Evolutionary conservation across 2,797 vertebrate genomes (phyloP), one percentile per base, ranked within the genome.

Genomic region (Natrix natrix): DNA sequence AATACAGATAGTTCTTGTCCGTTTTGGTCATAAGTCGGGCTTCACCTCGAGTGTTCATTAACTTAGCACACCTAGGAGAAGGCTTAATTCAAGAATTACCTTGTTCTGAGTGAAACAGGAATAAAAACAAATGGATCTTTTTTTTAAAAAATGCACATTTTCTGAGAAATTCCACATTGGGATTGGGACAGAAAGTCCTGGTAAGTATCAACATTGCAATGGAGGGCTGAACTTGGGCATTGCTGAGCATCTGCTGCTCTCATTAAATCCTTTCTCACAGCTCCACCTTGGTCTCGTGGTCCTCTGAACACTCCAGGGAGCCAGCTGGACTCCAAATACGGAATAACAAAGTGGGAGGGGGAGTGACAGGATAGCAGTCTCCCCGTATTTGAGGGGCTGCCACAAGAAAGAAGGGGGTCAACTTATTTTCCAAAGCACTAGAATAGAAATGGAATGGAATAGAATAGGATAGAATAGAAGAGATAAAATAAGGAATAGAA

Each of bases 391-490:
- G 11, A 66, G 28, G 26, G 28, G 61, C 61, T 66, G 61, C 61
- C 28, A 3, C 12, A 66, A 66, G 13, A 1, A 66, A 5, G 28
- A 66, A 1, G 28, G 8, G 63, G 13, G 12, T 66, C 5, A 14
- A 14, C 0, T 0, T 66, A 1, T 14, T 66, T 2, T 14, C 0
- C 63, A 66, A 14, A 14, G 1, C 28, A 6, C 28, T 12, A 0
- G 3, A 61, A 2, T 48, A 48, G 48, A 5, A 48, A 48, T 48
- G 48, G 48, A 48, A 48, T 48, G 48, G 48, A 48, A 48, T 48
- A 5, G 48, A 5, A 48, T 48, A 48, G 48, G 5, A 48, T 48
- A 48, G 5, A 48, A 48, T 48, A 48, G 5, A 5, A 5, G 5
- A 37, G 32, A n/a, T n/a, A n/a, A n/a, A n/a, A n/a, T n/a, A n/a